Evolutionary conservation across 2,888 invertebrate genomes (phyloP).

Genomic region (Aspidiotus destructor): DNA sequence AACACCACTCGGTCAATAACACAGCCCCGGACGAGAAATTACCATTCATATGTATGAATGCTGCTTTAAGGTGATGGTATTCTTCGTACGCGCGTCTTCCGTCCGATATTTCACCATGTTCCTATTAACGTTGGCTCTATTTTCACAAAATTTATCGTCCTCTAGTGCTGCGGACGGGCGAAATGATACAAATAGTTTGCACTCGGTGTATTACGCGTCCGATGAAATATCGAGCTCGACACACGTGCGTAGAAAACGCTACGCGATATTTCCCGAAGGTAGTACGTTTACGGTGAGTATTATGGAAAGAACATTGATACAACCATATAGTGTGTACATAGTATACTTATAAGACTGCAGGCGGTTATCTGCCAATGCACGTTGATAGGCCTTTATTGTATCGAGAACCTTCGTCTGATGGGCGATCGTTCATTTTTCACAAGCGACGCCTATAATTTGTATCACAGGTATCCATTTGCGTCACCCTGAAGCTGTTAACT

Average conservation of each 20-base stretch:
- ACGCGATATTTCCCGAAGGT: conserved; percentile 38
- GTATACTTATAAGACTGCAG: too few species aligned
- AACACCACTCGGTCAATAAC: too few species aligned
- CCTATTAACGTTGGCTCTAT: conserved; percentile 15
- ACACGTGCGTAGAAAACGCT: conserved; percentile 35
- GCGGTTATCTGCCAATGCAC: background rate
- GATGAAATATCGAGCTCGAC: conserved; percentile 18
- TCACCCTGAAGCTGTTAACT: conserved; percentile 34
- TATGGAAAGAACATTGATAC: too few species aligned
- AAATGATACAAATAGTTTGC: conserved; percentile 6
- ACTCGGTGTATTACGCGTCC: conserved; percentile 1
- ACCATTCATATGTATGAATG: too few species aligned
- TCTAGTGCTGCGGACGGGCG: conserved; percentile 9
- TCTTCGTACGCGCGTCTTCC: too few species aligned
- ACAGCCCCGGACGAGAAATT: too few species aligned
- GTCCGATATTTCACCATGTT: background rate
- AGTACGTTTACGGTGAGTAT: conserved; percentile 38
- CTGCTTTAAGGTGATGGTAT: background rate
- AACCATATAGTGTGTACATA: too few species aligned
- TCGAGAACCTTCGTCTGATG: background rate
- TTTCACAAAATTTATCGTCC: conserved; percentile 17
- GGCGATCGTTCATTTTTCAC: background rate
- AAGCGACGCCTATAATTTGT: background rate
- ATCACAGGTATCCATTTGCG: conserved; percentile 34
- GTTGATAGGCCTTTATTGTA: background rate